Base-by-base conservation (phyloP, 2,888 invertebrate species). In the Anagyrus pseudococci region DNA sequence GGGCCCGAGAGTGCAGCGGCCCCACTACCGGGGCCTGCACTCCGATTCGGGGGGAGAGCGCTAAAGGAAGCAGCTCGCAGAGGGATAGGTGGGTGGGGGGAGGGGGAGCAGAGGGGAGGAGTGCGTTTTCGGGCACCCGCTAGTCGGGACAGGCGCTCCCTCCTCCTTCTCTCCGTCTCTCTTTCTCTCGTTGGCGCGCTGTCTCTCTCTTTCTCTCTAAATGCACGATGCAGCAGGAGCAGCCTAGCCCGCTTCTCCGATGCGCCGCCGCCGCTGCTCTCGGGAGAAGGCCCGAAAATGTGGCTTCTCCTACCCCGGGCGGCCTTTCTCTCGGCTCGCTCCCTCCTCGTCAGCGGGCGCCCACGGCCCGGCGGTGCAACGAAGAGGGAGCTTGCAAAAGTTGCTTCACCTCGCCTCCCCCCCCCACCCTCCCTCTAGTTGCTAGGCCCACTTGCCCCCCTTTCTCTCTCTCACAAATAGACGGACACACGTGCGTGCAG, bases 361-460 rank as follows among this genome's bases (percentile, higher is more conserved):
- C 13, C 22, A 17, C 10, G 20, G 43, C 54, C 44, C 44, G n/a
- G 57, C 52, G 37, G 26, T 53, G 48, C 37, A 26, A 40, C 19
- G 23, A 26, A 48, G 53, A 49, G 6, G n/a, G n/a, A n/a, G n/a
- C n/a, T n/a, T n/a, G n/a, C n/a, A n/a, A n/a, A n/a, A n/a, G n/a
- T n/a, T n/a, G n/a, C n/a, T n/a, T n/a, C n/a, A n/a, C n/a, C n/a
- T 15, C 13, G 52, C 37, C 52, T 40, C 48, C 55, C 57, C 50
- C 57, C n/a, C 43, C 29, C 20, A 20, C 48, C 47, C 50, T 46
- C 59, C 62, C 66, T 62, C 62, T 66, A 66, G 66, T 63, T 66
- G 66, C 66, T 62, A 66, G 66, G 72, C 72, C 76, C 77, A 76
- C 74, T 77, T 76, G 75, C 73, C 75, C 74, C 74, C 72, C 72